phyloP scores from a whole-genome alignment of 2,888 invertebrate species.

The Drosophila subsilvestris region DNA sequence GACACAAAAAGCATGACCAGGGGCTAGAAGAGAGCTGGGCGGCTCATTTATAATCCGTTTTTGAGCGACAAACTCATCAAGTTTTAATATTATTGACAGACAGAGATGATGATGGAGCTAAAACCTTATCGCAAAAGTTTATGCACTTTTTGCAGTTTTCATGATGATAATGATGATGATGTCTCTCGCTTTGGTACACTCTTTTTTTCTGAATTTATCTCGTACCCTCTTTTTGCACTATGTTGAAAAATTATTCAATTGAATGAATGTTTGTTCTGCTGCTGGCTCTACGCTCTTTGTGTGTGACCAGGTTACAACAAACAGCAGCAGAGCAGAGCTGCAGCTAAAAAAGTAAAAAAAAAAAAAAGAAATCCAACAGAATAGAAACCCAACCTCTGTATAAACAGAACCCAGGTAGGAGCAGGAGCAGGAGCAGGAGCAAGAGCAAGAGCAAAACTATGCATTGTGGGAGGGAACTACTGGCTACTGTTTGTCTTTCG shows the following conservation, averaged over 20 bases:
- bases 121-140: slow-evolving; percentile 66
- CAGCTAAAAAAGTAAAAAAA: slow-evolving; percentile 1
- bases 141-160: slow-evolving; percentile 66
- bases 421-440: slow-evolving; percentile 22
- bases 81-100: slow-evolving; percentile 69
- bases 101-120: slow-evolving; percentile 13
- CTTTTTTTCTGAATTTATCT: background rate
- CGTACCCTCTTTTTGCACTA: background rate
- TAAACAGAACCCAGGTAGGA: slow-evolving; percentile 58
- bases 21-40: slow-evolving; percentile 1
- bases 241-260: slow-evolving; percentile 67
- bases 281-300: slow-evolving; percentile 45
- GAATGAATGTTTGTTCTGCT: slow-evolving; percentile 68
- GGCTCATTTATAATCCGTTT: slow-evolving; percentile 45
- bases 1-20: slow-evolving; percentile 59
- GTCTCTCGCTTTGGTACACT: slow-evolving; percentile 26
- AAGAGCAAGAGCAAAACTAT: slow-evolving; percentile 26
- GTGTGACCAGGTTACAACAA: slow-evolving; percentile 63
- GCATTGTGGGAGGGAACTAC: slow-evolving; percentile 1
- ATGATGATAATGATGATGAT: slow-evolving; percentile 41
- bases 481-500: slow-evolving; percentile 62
- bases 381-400: slow-evolving; percentile 44
- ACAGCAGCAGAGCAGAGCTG: slow-evolving; percentile 49
- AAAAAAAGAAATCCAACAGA: slow-evolving; percentile 9
- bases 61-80: slow-evolving; percentile 60